Conservation (phyloP, 1,140 invertebrate genomes). For the Aphis craccivora region DNA sequence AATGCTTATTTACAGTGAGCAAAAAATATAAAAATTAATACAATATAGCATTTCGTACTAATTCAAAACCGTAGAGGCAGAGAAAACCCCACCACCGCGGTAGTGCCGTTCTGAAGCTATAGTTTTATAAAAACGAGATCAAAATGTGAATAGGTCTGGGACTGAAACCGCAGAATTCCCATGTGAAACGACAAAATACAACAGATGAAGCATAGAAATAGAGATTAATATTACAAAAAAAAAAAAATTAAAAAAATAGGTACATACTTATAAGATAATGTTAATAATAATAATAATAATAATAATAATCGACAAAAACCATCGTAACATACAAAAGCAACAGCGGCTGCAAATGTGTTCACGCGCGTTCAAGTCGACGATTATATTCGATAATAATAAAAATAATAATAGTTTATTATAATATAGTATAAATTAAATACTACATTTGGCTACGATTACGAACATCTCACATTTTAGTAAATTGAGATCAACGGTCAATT, state of each 20-base stretch:
- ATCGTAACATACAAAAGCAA: not conserved
- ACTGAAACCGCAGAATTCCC: conserved; percentile 56
- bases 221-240: conserved; percentile 47
- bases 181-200: conserved; percentile 58
- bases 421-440: conserved; percentile 36
- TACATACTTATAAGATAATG: not conserved
- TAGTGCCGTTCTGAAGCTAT: conserved; percentile 50
- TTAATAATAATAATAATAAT: not conserved
- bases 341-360: not conserved
- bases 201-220: conserved; percentile 52
- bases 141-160: conserved; percentile 53
- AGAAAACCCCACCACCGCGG: not conserved
- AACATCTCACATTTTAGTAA: conserved; percentile 46
- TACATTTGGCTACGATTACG: conserved; percentile 53
- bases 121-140: conserved; percentile 57
- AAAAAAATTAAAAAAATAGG: conserved; percentile 4
- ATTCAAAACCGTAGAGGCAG: not conserved
- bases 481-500: conserved; percentile 56
- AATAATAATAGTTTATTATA: conserved; percentile 24
- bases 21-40: conserved; percentile 28
- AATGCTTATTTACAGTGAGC: conserved; percentile 49
- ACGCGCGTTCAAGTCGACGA: not conserved
- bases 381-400: not conserved
- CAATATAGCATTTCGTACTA: conserved; percentile 51
- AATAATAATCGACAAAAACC: not conserved